phyloP scores from a whole-genome alignment of 1,140 invertebrate species.

The Lucilia cuprina region DNA sequence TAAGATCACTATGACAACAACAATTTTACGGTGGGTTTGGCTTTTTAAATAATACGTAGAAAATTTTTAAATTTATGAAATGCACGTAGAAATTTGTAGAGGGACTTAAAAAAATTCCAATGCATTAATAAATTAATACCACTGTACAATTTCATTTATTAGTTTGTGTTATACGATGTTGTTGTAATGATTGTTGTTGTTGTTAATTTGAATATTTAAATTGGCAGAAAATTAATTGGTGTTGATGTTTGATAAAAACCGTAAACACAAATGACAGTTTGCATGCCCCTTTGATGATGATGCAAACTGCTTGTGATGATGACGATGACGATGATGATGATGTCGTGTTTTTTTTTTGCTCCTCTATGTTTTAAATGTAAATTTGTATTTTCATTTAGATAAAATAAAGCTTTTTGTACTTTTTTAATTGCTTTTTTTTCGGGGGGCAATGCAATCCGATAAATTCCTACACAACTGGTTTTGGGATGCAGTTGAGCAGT shows the following conservation, averaged over 20 bases:
- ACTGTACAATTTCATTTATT: no score
- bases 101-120: no score
- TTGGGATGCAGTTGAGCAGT: not conserved
- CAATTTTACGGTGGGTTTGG: no score
- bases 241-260: conserved; percentile 30
- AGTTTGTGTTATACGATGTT: not conserved
- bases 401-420: not conserved
- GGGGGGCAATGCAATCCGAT: not conserved
- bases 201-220: conserved; percentile 13
- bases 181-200: not conserved
- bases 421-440: conserved; percentile 19
- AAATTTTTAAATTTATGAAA: no score
- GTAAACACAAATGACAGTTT: conserved; percentile 33
- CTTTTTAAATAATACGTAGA: no score
- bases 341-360: not conserved
- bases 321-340: not conserved
- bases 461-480: not conserved
- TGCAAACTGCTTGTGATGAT: not conserved
- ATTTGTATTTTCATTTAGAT: not conserved
- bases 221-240: conserved; percentile 28
- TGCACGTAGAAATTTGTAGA: no score
- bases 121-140: no score
- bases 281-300: conserved; percentile 33
- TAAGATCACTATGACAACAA: no score
- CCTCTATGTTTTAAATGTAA: not conserved